phyloP scores from a whole-genome alignment of 30 jellyfish, hydroid and myxozoan genomes.

The Cassiopea xamachana region DNA sequence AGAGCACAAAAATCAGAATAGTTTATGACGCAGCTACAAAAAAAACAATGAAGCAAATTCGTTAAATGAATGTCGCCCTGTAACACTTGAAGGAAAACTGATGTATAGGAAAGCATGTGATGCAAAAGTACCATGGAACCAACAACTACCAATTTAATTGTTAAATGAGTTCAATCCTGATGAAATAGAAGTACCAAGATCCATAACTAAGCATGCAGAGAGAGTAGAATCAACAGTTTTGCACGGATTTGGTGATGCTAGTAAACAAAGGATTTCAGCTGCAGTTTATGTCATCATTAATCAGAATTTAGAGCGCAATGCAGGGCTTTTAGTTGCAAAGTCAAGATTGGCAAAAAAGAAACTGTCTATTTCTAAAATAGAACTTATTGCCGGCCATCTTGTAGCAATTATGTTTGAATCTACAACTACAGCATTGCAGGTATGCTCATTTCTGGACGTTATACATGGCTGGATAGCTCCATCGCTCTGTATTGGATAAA shows the following conservation, averaged over 20 bases:
- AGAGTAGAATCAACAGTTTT: conserved; percentile 20
- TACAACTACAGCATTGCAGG: neutral
- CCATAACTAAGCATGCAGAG: conserved; percentile 16
- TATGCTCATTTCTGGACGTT: neutral
- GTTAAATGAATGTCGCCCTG: conserved; percentile 32
- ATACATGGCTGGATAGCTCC: conserved; percentile 75
- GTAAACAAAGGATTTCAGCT: conserved; percentile 48
- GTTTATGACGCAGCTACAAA: conserved; percentile 43
- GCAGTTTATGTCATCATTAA: conserved; percentile 23
- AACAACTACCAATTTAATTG: conserved; percentile 19
- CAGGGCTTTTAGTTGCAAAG: conserved; percentile 37
- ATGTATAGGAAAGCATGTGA: conserved; percentile 62
- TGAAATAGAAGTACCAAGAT: conserved; percentile 37
- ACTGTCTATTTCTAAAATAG: conserved; percentile 55
- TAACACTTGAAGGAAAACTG: conserved; percentile 46
- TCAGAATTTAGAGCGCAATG: conserved; percentile 16
- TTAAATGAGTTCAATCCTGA: conserved; percentile 42
- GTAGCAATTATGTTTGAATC: conserved; percentile 48
- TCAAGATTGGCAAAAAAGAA: conserved; percentile 36
- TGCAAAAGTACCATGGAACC: conserved; percentile 51
- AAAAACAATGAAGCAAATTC: neutral
- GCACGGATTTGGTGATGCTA: conserved; percentile 65
- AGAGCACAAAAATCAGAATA: conserved; percentile 60
- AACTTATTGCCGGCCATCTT: conserved; percentile 54
- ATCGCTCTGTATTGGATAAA: conserved; percentile 75